Conservation (phyloP, 2,888 invertebrate species). For the Anthophora plumipes region DNA sequence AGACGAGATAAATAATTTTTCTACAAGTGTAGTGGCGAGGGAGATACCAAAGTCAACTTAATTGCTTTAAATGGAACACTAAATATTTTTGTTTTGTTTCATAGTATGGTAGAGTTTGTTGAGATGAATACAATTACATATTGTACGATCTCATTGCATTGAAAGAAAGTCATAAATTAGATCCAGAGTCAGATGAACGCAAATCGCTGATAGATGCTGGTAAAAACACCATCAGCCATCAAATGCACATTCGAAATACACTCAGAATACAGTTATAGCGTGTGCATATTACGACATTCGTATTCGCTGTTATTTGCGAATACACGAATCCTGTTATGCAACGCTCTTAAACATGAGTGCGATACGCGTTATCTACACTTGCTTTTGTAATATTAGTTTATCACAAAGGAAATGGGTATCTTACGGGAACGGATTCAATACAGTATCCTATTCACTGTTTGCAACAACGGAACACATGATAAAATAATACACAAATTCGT, state of each 20-base stretch:
- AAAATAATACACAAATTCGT: neutral
- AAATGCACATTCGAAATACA: neutral
- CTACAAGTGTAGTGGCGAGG: too few relatives aligned
- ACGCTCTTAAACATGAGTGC: neutral
- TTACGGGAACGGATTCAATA: neutral
- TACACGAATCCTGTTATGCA: neutral
- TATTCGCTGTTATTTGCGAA: conserved; percentile 1
- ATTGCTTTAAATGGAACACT: too few relatives aligned
- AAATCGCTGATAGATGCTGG: neutral
- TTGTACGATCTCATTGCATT: too few relatives aligned
- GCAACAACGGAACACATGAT: neutral
- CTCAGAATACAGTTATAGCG: neutral
- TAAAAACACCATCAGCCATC: conserved; percentile 3
- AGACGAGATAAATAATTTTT: too few relatives aligned
- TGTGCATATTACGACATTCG: neutral
- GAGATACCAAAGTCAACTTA: too few relatives aligned
- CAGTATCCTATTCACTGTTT: neutral
- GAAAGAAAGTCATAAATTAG: too few relatives aligned
- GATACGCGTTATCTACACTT: neutral
- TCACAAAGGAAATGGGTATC: neutral
- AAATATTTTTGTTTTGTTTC: too few relatives aligned
- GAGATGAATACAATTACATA: too few relatives aligned
- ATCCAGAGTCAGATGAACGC: neutral
- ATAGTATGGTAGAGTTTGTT: too few relatives aligned
- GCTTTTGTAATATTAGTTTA: neutral